Evolutionary conservation across 2,797 vertebrate species (phyloP), one percentile per base, ranked within the genome.

Genomic region (Sandelia bainsii): DNA sequence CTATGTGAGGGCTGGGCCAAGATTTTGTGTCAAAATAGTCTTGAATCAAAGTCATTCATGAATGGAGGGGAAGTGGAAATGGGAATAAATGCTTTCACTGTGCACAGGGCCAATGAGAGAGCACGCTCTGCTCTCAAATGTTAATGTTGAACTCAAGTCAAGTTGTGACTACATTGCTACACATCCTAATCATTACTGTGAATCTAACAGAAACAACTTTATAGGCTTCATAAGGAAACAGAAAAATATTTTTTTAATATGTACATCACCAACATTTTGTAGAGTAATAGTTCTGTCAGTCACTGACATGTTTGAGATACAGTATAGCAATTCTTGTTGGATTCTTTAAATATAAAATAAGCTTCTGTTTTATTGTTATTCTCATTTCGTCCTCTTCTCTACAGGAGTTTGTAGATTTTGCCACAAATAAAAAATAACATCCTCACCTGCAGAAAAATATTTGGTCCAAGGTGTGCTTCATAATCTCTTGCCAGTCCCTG

Each of bases 11-110:
- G 77, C 39, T 79, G 81, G 88, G 87, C 73, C 76, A 49, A 25
- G 75, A 82, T 64, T 79, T 66, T 82, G 75, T 81, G 80, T 89
- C 71, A 88, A 91, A 93, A 91, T 79, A 86, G 72, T 29, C 72
- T 46, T 95, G 93, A 95, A 94, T 95, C 89, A 92, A 87, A 92
- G 81, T 77, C 87, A 93, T 94, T 94, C 93, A 94, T 90, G 83
- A 89, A 90, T 82, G 65, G 69, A 85, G 75, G 83, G 79, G 84
- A 91, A 92, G 87, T 88, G 87, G 85, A 87, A 86, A 87, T 85
- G 79, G 80, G 91, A 85, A 91, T 91, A 90, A 93, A 94, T 90
- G 89, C 82, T 52, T 68, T 81, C 87, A 90, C 86, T 93, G 93
- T 93, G 87, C 77, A 81, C 77, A 75, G 59, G 82, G 32, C 77